Evolutionary conservation across 2,797 vertebrate genomes (phyloP).

Genomic region (Sciurus vulgaris): DNA sequence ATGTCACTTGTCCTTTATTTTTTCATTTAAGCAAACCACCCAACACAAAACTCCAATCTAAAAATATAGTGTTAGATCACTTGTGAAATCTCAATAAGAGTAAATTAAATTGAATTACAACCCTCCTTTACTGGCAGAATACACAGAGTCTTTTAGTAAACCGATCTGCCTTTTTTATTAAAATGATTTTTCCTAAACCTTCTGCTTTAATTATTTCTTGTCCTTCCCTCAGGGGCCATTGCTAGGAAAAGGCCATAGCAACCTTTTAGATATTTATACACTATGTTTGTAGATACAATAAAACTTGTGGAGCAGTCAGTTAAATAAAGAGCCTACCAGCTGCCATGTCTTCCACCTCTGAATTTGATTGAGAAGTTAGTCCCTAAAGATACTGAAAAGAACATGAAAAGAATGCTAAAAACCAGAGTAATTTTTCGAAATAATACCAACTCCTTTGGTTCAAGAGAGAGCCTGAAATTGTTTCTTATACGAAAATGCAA

Average conservation of each 20-base stretch:
- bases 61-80: constrained; percentile 13
- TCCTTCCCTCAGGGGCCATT: constrained; percentile 65
- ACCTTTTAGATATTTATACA: constrained; percentile 77
- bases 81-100: not conserved
- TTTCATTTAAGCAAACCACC: not conserved
- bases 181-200: constrained; percentile 72
- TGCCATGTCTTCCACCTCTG: not conserved
- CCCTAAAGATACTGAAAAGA: not conserved
- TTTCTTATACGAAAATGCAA: not conserved
- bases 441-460: constrained; percentile 5
- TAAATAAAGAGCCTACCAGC: constrained; percentile 43
- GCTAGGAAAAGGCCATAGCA: constrained; percentile 74
- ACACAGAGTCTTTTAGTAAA: constrained; percentile 57
- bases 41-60: constrained; percentile 11
- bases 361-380: not conserved
- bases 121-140: constrained; percentile 28
- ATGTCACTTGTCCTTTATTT: not conserved
- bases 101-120: constrained; percentile 41
- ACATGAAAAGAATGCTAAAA: not conserved
- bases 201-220: constrained; percentile 69
- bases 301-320: constrained; percentile 39
- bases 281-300: constrained; percentile 63
- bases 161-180: constrained; percentile 49
- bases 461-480: not conserved
- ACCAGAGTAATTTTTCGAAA: constrained; percentile 7